Percentiles rank a stretch among this genome's conserved stretches.
Conservation (phyloP, 2,797 vertebrate genomes). For the Emydoidea blandingii region DNA sequence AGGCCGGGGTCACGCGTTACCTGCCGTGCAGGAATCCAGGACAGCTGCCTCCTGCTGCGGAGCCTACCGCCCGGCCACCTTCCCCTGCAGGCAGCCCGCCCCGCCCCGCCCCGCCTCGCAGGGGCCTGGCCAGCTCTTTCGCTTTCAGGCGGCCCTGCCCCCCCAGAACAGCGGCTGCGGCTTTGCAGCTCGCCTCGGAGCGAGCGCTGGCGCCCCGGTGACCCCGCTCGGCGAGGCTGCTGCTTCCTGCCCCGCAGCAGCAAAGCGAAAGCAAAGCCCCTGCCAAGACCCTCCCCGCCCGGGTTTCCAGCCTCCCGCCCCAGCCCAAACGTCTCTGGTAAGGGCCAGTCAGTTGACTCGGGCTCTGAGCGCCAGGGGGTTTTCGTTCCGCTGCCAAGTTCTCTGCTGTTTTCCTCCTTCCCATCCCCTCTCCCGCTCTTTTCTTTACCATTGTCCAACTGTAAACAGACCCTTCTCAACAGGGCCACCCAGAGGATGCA, state of each 20-base stretch:
- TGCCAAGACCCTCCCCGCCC: neutral
- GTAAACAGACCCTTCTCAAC: neutral
- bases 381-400: neutral
- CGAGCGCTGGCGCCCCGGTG: neutral
- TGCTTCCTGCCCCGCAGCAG: fast-evolving
- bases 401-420: neutral
- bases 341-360: too few relatives aligned
- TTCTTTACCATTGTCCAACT: neutral
- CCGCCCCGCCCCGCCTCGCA: too few relatives aligned
- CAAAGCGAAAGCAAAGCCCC: neutral
- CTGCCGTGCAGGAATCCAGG: too few relatives aligned
- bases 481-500: too few relatives aligned
- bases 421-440: neutral
- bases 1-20: too few relatives aligned
- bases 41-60: too few relatives aligned
- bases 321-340: neutral
- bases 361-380: too few relatives aligned
- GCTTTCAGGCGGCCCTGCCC: too few relatives aligned
- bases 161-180: too few relatives aligned
- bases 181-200: too few relatives aligned
- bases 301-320: neutral
- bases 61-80: too few relatives aligned
- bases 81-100: too few relatives aligned
- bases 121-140: fast-evolving
- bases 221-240: fast-evolving